These are phyloP conservation scores for Dendrocincla fuliginosa DNA, from an alignment of 2,797 vertebrate species.

Conservation along the genomic window DNA sequence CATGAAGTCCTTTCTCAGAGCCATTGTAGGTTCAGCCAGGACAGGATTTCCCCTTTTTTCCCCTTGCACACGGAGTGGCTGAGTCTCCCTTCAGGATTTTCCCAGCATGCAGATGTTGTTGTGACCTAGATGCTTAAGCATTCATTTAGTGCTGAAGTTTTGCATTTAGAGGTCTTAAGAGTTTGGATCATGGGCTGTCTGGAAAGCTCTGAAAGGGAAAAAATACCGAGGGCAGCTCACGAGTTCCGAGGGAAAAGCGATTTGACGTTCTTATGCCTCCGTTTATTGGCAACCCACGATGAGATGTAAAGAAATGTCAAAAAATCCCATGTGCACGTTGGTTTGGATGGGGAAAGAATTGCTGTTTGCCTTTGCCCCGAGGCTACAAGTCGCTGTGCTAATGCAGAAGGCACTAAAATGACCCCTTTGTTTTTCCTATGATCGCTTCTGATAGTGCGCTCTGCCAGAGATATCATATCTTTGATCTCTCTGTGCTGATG, in stretches of 20 bases:
- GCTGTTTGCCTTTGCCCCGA: constrained; percentile 8
- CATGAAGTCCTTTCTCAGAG: not conserved
- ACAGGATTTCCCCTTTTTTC: not conserved
- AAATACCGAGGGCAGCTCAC: not conserved
- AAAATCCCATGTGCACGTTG: not conserved
- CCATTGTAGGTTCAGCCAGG: rapidly evolving
- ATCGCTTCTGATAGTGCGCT: constrained; percentile 58
- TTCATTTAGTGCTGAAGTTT: constrained; percentile 48
- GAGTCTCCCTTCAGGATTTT: not conserved
- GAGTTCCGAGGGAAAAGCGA: not conserved
- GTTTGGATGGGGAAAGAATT: not conserved
- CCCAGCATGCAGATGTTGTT: not conserved
- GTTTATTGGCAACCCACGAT: constrained; percentile 38
- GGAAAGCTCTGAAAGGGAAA: not conserved
- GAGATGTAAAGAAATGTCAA: constrained; percentile 41
- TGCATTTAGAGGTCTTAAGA: constrained; percentile 22
- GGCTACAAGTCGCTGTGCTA: constrained; percentile 44
- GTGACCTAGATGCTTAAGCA: constrained; percentile 57
- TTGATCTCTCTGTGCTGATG: constrained; percentile 72
- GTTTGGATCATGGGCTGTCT: not conserved
- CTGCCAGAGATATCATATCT: constrained; percentile 74
- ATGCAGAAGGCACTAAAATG: constrained; percentile 53
- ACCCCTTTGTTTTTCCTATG: constrained; percentile 72
- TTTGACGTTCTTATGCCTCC: not conserved
- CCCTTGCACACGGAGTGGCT: not conserved